Evolutionary conservation across 1,140 invertebrate species (phyloP).

Genomic region (Magallana ariakensis): DNA sequence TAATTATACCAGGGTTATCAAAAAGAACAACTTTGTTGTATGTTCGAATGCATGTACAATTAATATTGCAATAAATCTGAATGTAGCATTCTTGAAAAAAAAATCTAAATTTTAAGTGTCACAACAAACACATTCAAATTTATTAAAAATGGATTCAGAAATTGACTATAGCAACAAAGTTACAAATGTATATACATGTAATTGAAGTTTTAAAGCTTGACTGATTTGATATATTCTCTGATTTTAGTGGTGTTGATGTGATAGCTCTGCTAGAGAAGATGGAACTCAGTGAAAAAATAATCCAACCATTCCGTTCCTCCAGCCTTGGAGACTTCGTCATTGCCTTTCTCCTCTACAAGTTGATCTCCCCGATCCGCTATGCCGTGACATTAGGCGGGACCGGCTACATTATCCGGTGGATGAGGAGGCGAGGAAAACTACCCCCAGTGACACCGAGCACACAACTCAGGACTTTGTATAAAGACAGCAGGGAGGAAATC

Average conservation of each 20-base stretch:
- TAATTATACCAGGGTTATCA: too few species aligned
- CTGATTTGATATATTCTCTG: background rate
- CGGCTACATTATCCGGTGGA: slow-evolving; percentile 86
- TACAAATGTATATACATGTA: too few species aligned
- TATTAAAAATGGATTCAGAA: too few species aligned
- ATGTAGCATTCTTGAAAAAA: too few species aligned
- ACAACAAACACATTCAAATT: too few species aligned
- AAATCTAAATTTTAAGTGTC: too few species aligned
- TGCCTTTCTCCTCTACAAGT: slow-evolving; percentile 93
- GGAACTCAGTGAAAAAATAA: slow-evolving; percentile 87
- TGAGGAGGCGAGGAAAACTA: slow-evolving; percentile 85
- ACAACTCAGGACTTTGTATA: slow-evolving; percentile 62
- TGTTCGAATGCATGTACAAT: too few species aligned
- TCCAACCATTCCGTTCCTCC: slow-evolving; percentile 86
- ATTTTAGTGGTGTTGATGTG: slow-evolving; percentile 91
- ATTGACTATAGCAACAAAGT: too few species aligned
- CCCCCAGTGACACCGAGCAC: slow-evolving; percentile 84
- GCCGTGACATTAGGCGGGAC: slow-evolving; percentile 92
- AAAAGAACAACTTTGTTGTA: too few species aligned
- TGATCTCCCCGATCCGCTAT: slow-evolving; percentile 93
- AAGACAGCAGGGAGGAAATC: slow-evolving; percentile 18
- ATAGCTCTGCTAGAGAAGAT: slow-evolving; percentile 87
- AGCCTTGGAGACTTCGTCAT: slow-evolving; percentile 91
- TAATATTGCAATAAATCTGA: too few species aligned
- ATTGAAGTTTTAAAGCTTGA: too few species aligned